Conservation (phyloP, 1,140 invertebrate genomes). For the Megathymus violae region DNA sequence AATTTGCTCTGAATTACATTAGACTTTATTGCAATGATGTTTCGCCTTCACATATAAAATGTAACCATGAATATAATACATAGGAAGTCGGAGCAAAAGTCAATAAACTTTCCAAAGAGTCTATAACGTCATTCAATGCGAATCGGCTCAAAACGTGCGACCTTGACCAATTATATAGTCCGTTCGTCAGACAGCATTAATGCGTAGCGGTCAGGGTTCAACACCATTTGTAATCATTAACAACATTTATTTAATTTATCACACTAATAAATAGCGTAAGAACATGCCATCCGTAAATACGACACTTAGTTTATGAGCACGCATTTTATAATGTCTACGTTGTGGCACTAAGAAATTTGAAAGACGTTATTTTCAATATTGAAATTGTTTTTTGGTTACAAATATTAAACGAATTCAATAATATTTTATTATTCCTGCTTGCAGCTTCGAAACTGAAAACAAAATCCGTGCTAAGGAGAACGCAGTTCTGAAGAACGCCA, state of each 20-base stretch:
- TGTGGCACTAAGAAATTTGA: no score
- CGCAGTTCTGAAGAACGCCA: slow-evolving; percentile 83
- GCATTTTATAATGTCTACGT: no score
- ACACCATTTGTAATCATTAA: slow-evolving; percentile 68
- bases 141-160: slow-evolving; percentile 12
- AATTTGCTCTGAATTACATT: slow-evolving; percentile 40
- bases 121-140: slow-evolving; percentile 16
- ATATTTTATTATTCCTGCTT: slow-evolving; percentile 27
- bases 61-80: slow-evolving; percentile 15
- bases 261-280: slow-evolving; percentile 42
- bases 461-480: slow-evolving; percentile 89
- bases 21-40: slow-evolving; percentile 13
- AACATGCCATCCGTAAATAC: neutral
- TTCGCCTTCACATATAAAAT: slow-evolving; percentile 4
- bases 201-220: slow-evolving; percentile 65
- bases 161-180: slow-evolving; percentile 62
- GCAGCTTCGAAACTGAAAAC: slow-evolving; percentile 90
- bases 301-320: slow-evolving; percentile 1
- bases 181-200: slow-evolving; percentile 37
- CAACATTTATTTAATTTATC: slow-evolving; percentile 49
- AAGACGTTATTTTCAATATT: no score
- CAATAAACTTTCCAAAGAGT: slow-evolving; percentile 28
- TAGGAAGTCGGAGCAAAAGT: slow-evolving; percentile 25
- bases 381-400: no score
- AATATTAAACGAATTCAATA: no score